A percentile compares a stretch with the other conserved stretches of the same genome.
phyloP scores from a whole-genome alignment of 1,140 invertebrate genomes.

The Charaxes varanes region DNA sequence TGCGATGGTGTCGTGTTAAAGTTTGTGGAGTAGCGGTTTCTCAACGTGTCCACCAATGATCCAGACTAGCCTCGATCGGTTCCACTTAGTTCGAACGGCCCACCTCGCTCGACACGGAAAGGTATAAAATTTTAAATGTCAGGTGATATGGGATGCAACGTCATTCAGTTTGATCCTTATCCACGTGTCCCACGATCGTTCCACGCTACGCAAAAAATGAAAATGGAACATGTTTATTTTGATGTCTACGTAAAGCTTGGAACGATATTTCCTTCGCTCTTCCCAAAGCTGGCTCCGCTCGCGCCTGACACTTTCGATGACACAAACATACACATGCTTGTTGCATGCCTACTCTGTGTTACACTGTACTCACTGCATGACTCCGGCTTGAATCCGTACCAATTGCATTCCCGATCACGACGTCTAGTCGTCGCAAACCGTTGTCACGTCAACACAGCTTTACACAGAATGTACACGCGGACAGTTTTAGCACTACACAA shows the following conservation, averaged over 20 bases:
- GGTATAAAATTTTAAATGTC: slow-evolving; percentile 71
- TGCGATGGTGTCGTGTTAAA: slow-evolving; percentile 63
- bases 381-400: slow-evolving; percentile 51
- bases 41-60: slow-evolving; percentile 70
- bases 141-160: slow-evolving; percentile 72
- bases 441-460: slow-evolving; percentile 57
- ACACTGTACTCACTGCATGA: slow-evolving; percentile 61
- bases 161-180: slow-evolving; percentile 52
- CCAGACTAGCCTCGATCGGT: slow-evolving; percentile 63
- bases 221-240: too few relatives aligned
- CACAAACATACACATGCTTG: slow-evolving; percentile 50
- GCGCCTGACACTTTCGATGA: slow-evolving; percentile 54
- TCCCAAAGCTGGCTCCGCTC: slow-evolving; percentile 66
- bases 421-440: slow-evolving; percentile 38
- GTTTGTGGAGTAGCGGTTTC: slow-evolving; percentile 69
- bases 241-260: too few relatives aligned
- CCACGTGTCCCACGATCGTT: slow-evolving; percentile 41
- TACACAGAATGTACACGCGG: slow-evolving; percentile 62
- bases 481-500: slow-evolving; percentile 60
- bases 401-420: slow-evolving; percentile 70
- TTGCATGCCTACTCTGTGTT: slow-evolving; percentile 58
- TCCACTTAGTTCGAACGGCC: slow-evolving; percentile 69
- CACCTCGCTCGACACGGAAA: slow-evolving; percentile 71
- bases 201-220: slow-evolving; percentile 25
- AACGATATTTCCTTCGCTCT: slow-evolving; percentile 38